phyloP scores from a whole-genome alignment of 2,113 vertebrate species.

The Leiothrix lutea region DNA sequence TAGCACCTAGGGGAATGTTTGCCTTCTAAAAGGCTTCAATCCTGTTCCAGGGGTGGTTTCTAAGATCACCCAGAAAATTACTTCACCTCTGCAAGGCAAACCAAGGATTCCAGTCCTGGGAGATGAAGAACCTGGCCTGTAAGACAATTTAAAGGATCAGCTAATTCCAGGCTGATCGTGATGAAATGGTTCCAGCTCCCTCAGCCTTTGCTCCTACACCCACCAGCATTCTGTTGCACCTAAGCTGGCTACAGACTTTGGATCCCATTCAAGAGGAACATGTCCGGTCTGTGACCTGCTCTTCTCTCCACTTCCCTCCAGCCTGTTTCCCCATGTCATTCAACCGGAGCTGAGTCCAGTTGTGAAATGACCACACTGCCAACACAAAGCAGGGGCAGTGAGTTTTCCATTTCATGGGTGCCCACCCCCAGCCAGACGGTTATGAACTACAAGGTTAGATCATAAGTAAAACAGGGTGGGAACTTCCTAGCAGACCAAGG shows the following conservation, averaged over 20 bases:
- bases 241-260: neutral
- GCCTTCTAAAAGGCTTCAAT: neutral
- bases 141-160: neutral
- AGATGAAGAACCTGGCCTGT: neutral
- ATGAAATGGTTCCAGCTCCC: neutral
- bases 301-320: neutral
- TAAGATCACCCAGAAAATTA: neutral
- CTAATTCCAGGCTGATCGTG: neutral
- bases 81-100: neutral
- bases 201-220: neutral
- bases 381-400: neutral
- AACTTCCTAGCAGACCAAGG: constrained; percentile 14
- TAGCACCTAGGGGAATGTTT: neutral
- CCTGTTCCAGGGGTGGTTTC: neutral
- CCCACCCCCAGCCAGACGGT: neutral
- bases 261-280: neutral
- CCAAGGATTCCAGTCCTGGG: neutral
- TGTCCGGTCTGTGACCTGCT: neutral
- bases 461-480: constrained; percentile 49
- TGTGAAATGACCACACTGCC: neutral
- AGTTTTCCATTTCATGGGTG: neutral
- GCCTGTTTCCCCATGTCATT: neutral
- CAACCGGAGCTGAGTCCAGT: neutral
- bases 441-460: neutral
- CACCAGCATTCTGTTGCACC: neutral